phyloP scores from a whole-genome alignment of 2,888 invertebrate species.

The Anaspis maculata region DNA sequence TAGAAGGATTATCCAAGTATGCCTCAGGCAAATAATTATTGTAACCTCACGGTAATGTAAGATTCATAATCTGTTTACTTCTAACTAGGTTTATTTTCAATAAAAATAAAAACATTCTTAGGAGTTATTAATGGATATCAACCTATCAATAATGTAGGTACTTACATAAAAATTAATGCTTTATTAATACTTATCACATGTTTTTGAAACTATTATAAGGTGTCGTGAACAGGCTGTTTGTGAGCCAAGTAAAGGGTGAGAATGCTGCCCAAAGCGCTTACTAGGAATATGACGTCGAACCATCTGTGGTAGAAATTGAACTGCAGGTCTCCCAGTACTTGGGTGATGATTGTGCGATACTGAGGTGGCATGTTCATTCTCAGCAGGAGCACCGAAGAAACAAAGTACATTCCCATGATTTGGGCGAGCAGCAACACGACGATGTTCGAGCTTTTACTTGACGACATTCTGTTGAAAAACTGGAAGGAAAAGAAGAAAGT shows the following conservation, averaged over 20 bases:
- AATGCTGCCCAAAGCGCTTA: constrained; percentile 93
- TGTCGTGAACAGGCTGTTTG: constrained; percentile 48
- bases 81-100: constrained; percentile 3
- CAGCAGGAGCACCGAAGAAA: constrained; percentile 93
- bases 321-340: constrained; percentile 93
- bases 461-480: constrained; percentile 99
- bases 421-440: constrained; percentile 95
- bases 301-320: constrained; percentile 99
- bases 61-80: no score
- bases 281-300: constrained; percentile 99
- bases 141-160: background rate
- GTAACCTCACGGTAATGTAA: no score
- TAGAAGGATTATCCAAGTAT: constrained; percentile 82
- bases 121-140: background rate
- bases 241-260: constrained; percentile 92
- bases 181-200: background rate
- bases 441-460: constrained; percentile 96
- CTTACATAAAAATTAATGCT: background rate
- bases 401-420: constrained; percentile 99
- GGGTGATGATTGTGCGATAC: constrained; percentile 85
- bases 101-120: constrained; percentile 1
- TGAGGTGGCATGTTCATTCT: constrained; percentile 99
- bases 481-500: constrained; percentile 50
- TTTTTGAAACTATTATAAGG: constrained; percentile 1
- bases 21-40: constrained; percentile 54